Evolutionary conservation across 2,888 invertebrate species (phyloP).

Genomic region (Disparrhopalites patrizii): DNA sequence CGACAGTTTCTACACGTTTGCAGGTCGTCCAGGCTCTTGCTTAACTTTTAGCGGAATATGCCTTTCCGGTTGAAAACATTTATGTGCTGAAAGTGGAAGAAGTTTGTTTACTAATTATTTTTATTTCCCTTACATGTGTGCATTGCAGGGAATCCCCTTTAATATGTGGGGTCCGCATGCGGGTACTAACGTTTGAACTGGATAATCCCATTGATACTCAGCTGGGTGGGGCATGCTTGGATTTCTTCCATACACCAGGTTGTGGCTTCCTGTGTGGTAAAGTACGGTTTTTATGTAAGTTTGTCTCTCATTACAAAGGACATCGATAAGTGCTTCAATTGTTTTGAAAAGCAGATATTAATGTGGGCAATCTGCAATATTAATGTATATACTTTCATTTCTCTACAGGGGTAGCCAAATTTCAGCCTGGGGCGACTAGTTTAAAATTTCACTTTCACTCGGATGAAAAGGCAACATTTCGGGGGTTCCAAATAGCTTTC

Average conservation of each 20-base stretch:
- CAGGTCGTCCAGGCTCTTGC: too few species aligned
- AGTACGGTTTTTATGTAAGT: slow-evolving; percentile 49
- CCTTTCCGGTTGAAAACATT: too few species aligned
- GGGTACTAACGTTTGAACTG: slow-evolving; percentile 48
- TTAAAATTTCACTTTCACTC: slow-evolving; percentile 51
- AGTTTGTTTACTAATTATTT: too few species aligned
- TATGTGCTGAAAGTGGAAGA: too few species aligned
- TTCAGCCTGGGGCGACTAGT: slow-evolving; percentile 50
- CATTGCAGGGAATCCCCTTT: slow-evolving; percentile 49
- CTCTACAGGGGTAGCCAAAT: slow-evolving; percentile 49
- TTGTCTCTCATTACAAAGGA: background rate
- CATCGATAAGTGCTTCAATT: too few species aligned
- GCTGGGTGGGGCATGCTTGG: slow-evolving; percentile 50
- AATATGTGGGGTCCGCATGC: slow-evolving; percentile 50
- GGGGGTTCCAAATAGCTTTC: slow-evolving; percentile 50
- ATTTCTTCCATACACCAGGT: slow-evolving; percentile 50
- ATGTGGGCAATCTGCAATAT: too few species aligned
- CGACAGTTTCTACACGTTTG: too few species aligned
- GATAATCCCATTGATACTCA: slow-evolving; percentile 44
- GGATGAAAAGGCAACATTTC: slow-evolving; percentile 46
- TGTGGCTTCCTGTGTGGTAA: slow-evolving; percentile 50
- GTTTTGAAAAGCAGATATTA: background rate
- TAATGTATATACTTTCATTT: background rate
- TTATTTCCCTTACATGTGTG: too few species aligned
- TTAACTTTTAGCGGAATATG: too few species aligned